Base-by-base conservation (phyloP, 2,797 vertebrate species). In the Manis javanica region DNA sequence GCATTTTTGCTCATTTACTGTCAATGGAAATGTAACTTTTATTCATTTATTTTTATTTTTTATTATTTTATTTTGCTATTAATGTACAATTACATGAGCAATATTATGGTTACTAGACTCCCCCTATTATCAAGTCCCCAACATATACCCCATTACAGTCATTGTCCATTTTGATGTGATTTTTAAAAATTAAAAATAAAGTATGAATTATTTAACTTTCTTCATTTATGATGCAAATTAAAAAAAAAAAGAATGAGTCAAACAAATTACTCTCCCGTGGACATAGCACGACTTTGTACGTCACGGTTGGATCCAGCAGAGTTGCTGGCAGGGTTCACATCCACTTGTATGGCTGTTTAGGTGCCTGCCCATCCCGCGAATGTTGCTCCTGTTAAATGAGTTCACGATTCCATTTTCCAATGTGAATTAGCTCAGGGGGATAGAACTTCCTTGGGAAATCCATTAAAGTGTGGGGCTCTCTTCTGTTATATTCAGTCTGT, bases 181-280 rank as follows among this genome's bases (percentile, higher is more conserved):
- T 69, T 53, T 90, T 23, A 31, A 74, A 88, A 88, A 94, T 64
- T 49, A 37, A 53, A 95, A 87, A 74, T 66, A 77, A 79, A 12
- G 2, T 42, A 2, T 74, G 12, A 42, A n/a, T 91, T 68, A 64
- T 10, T 83, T 82, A 71, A 66, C 21, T 78, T 84, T 91, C 21
- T 7, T 77, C 21, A 81, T 37, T 72, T 72, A 39, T 12, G 46
- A 84, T 82, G 14, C 42, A 90, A 94, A 46, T 46, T 46, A 34
- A 68, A 71, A 21, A 82, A 69, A 85, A 81, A 72, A 37, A 12
- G 78, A 16, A 61, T 23, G 61, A 31, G 42, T 75, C 87, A 86
- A 77, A 71, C 9, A 90, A 42, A 68, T 37, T 46, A 87, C 68
- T 51, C 19, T 75, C 5, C 55, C 69, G 85, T 49, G 46, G 77